Evolutionary conservation across 2,888 invertebrate species (phyloP).

Genomic region (Nymphalis polychloros): DNA sequence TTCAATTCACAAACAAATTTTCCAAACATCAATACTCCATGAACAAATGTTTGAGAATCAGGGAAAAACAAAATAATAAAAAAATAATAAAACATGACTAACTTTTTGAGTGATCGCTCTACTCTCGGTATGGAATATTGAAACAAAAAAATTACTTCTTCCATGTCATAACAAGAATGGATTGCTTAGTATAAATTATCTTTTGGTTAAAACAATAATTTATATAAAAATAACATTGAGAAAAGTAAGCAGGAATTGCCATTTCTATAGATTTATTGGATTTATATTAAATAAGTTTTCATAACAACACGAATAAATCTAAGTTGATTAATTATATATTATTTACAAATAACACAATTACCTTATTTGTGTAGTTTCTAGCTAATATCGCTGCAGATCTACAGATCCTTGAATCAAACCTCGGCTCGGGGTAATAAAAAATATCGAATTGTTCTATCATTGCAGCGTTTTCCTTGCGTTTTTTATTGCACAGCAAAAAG

Average conservation of each 20-base stretch:
- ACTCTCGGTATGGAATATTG: conserved; percentile 39
- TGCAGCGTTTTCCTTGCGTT: no score
- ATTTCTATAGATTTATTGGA: conserved; percentile 7
- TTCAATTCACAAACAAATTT: neutral
- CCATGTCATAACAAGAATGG: conserved; percentile 34
- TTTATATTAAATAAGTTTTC: conserved; percentile 9
- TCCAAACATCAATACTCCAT: neutral
- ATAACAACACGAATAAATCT: neutral
- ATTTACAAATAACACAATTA: neutral
- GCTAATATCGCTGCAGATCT: no score
- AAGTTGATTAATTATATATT: conserved; percentile 3
- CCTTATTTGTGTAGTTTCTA: no score
- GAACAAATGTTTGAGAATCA: conserved; percentile 14
- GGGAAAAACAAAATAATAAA: conserved; percentile 46
- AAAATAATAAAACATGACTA: conserved; percentile 51
- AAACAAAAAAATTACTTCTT: conserved; percentile 38
- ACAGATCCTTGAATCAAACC: no score
- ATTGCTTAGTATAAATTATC: conserved; percentile 27
- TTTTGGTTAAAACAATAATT: conserved; percentile 22
- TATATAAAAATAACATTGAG: conserved; percentile 2
- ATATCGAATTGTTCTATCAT: no score
- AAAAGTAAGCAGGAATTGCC: neutral
- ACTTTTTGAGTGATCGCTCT: conserved; percentile 60
- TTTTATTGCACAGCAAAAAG: no score
- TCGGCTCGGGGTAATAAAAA: no score